Evolutionary conservation across 2,113 vertebrate species (phyloP).

Genomic region (Parus major): DNA sequence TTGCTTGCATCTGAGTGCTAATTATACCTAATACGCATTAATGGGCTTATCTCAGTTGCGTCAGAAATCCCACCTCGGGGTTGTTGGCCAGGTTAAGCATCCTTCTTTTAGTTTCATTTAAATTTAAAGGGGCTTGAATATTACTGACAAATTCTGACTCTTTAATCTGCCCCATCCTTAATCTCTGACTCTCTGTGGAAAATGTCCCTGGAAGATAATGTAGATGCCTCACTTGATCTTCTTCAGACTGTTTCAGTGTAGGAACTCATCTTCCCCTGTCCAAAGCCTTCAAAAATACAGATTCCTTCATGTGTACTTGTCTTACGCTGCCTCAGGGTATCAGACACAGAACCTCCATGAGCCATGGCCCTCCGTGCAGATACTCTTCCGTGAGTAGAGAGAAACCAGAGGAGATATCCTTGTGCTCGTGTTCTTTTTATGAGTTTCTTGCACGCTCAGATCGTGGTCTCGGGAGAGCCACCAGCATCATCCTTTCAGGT

Average conservation of each 20-base stretch:
- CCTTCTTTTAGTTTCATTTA: constrained; percentile 22
- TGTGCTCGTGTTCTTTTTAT: not conserved
- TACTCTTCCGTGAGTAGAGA: not conserved
- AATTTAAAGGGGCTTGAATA: constrained; percentile 12
- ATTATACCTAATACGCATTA: constrained; percentile 59
- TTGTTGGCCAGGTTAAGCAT: constrained; percentile 30
- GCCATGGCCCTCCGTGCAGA: not conserved
- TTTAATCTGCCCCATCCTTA: not conserved
- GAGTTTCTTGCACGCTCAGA: not conserved
- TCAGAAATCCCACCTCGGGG: constrained; percentile 49
- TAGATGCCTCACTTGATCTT: not conserved
- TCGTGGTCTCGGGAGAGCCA: not conserved
- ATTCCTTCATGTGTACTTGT: not conserved
- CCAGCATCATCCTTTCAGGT: not conserved
- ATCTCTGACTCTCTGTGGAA: constrained; percentile 13
- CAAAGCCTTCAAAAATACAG: not conserved
- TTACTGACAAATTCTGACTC: not conserved
- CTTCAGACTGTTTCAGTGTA: not conserved
- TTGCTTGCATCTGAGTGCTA: constrained; percentile 44
- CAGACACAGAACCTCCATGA: not conserved
- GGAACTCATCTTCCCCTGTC: not conserved
- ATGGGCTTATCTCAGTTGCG: constrained; percentile 40
- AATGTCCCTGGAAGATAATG: not conserved
- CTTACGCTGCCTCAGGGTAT: not conserved
- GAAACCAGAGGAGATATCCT: not conserved